Conservation (phyloP, 2,113 vertebrate genomes). For the Cinclus cinclus region DNA sequence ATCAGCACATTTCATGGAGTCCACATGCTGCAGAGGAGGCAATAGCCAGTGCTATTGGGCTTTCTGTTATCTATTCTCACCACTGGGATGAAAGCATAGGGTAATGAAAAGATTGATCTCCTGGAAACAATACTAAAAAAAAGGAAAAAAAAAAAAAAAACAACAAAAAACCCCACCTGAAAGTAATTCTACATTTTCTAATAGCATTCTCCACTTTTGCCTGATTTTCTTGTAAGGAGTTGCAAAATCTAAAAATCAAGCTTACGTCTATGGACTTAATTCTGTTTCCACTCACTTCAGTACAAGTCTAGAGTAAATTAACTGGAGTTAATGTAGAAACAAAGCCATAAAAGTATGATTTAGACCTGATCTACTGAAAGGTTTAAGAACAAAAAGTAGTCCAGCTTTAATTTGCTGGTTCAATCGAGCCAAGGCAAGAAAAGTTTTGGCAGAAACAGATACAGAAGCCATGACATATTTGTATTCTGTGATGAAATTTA, state of each 20-base stretch:
- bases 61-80: background rate
- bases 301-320: background rate
- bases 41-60: background rate
- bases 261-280: background rate
- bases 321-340: background rate
- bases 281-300: background rate
- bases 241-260: conserved; percentile 10
- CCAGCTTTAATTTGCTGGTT: background rate
- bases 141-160: background rate
- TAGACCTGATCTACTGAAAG: background rate
- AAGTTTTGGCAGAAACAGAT: background rate
- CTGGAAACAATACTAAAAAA: conserved; percentile 56
- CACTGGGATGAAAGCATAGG: background rate
- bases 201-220: conserved; percentile 38
- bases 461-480: background rate
- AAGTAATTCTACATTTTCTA: conserved; percentile 49
- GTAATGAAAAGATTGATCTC: conserved; percentile 62
- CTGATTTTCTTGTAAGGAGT: conserved; percentile 5
- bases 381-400: background rate
- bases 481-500: background rate
- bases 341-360: background rate
- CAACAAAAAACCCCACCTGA: background rate
- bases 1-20: background rate
- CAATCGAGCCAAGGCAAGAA: background rate
- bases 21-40: background rate